Percentiles rank a stretch among this genome's conserved stretches.
phyloP scores from a whole-genome alignment of 2,113 vertebrate species.

The Tricholaema leucomelas region DNA sequence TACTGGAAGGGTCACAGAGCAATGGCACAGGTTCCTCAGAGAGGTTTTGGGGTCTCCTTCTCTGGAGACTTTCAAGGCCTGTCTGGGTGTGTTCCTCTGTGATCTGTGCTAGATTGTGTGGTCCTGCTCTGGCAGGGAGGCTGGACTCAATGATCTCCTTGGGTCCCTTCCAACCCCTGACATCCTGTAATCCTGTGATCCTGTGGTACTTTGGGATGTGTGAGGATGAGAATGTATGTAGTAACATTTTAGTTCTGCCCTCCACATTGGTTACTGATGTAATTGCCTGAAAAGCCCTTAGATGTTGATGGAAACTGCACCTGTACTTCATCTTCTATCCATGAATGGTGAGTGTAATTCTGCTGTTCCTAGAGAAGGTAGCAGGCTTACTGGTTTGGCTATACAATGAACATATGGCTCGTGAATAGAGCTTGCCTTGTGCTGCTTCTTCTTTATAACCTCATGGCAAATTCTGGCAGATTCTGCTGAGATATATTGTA shows the following conservation, averaged over 20 bases:
- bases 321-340: not conserved
- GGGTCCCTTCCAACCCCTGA: no score
- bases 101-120: no score
- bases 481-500: not conserved
- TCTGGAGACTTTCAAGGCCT: no score
- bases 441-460: conserved; percentile 3
- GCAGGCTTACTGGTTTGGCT: not conserved
- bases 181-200: not conserved
- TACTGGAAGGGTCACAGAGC: no score
- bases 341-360: not conserved
- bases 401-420: not conserved
- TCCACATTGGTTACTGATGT: no score
- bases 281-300: not conserved
- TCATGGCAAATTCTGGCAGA: conserved; percentile 11
- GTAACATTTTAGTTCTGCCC: not conserved
- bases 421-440: not conserved
- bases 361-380: not conserved
- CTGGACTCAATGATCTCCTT: no score
- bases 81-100: no score
- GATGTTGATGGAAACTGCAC: not conserved
- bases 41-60: no score
- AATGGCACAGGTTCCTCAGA: no score
- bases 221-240: not conserved
- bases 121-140: no score
- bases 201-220: not conserved